A percentile compares a stretch with the other conserved stretches of the same genome.
phyloP scores from a whole-genome alignment of 2,113 vertebrate species.

The Ammodytes marinus region DNA sequence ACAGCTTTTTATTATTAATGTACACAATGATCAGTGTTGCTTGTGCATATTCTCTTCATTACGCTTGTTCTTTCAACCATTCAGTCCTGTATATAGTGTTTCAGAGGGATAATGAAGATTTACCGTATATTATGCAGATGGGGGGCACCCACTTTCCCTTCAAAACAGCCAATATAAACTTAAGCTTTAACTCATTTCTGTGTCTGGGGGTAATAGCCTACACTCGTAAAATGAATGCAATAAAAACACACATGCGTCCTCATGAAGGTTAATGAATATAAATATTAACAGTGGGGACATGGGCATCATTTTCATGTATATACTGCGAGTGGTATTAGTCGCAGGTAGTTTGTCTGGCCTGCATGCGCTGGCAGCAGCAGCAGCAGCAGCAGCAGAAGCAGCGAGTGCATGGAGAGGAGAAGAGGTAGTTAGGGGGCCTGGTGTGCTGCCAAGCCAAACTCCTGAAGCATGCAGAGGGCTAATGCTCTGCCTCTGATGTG shows the following conservation, averaged over 20 bases:
- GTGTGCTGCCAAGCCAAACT: constrained; percentile 86
- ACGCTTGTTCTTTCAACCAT: constrained; percentile 57
- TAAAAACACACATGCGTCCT: constrained; percentile 67
- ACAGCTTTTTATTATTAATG: constrained; percentile 65
- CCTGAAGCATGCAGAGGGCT: constrained; percentile 84
- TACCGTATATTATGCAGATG: constrained; percentile 72
- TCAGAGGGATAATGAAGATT: constrained; percentile 74
- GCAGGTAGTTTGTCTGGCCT: constrained; percentile 73
- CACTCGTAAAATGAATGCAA: constrained; percentile 67
- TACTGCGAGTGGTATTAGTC: constrained; percentile 28
- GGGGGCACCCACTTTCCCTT: constrained; percentile 49
- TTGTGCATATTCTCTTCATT: constrained; percentile 68
- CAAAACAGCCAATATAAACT: constrained; percentile 71
- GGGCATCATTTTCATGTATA: constrained; percentile 41
- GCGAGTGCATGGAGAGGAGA: constrained; percentile 41
- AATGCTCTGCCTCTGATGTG: constrained; percentile 85
- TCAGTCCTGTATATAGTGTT: constrained; percentile 47
- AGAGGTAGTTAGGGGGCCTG: constrained; percentile 82
- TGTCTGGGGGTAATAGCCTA: constrained; percentile 32
- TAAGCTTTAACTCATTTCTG: constrained; percentile 50
- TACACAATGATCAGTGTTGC: constrained; percentile 61
- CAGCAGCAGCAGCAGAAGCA: background rate
- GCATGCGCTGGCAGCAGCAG: constrained; percentile 43
- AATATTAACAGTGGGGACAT: constrained; percentile 71
- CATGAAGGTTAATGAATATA: constrained; percentile 78